These are phyloP conservation scores for Drosophila prosaltans DNA, from an alignment of 1,140 invertebrate species.

Conservation along the genomic window DNA sequence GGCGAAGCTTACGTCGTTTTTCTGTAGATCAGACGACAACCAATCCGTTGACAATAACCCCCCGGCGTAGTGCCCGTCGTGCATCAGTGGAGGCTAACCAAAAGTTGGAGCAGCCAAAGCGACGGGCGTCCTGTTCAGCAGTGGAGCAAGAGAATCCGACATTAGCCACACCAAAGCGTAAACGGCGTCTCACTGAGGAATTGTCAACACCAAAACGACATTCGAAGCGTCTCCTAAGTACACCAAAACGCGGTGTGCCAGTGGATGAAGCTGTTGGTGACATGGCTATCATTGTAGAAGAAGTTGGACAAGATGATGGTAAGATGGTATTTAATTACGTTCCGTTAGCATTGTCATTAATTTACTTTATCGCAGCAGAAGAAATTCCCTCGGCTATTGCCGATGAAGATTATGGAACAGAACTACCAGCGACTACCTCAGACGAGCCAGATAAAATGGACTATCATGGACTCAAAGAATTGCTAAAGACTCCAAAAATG, in stretches of 20 bases:
- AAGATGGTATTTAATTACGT: not conserved
- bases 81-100: conserved; percentile 46
- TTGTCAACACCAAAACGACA: conserved; percentile 45
- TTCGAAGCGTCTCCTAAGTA: conserved; percentile 43
- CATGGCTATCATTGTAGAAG: conserved; percentile 66
- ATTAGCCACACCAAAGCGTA: conserved; percentile 45
- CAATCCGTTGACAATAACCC: conserved; percentile 29
- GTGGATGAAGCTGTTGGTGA: conserved; percentile 65
- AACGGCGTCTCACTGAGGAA: conserved; percentile 53
- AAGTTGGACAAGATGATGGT: conserved; percentile 41
- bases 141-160: not conserved
- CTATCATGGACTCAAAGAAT: conserved; percentile 57
- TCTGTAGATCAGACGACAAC: conserved; percentile 36
- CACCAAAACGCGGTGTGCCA: conserved; percentile 29
- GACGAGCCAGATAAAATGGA: conserved; percentile 55
- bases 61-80: conserved; percentile 49
- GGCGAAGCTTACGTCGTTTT: conserved; percentile 32
- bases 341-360: not conserved
- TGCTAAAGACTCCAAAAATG: conserved; percentile 62
- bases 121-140: conserved; percentile 53
- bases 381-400: not conserved
- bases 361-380: conserved; percentile 14
- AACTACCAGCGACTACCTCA: conserved; percentile 28
- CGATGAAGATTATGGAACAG: conserved; percentile 63
- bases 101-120: conserved; percentile 19